Evolutionary conservation across 2,113 vertebrate species (phyloP).

Genomic region (Gavia stellata): DNA sequence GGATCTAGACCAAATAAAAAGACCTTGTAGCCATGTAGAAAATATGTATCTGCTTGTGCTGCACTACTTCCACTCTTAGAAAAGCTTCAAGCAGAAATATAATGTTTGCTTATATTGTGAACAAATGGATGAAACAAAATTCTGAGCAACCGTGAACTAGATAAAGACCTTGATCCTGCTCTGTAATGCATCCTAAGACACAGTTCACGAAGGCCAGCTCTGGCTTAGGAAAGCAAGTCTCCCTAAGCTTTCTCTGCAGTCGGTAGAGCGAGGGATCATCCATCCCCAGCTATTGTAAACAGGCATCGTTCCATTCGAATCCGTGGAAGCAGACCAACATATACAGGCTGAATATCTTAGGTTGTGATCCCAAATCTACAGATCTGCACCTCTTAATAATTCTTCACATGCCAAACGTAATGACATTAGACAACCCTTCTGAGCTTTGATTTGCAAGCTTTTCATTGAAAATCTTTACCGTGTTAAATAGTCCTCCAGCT

Average conservation of each 20-base stretch:
- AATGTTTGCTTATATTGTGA: background rate
- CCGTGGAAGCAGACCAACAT: background rate
- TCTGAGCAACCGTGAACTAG: background rate
- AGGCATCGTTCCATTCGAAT: background rate
- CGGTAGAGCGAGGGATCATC: background rate
- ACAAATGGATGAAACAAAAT: background rate
- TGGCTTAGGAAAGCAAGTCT: background rate
- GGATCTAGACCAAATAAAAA: conserved; percentile 27
- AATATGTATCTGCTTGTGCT: background rate
- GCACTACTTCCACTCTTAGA: background rate
- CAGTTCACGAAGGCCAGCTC: background rate
- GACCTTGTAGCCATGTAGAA: background rate
- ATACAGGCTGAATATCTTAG: background rate
- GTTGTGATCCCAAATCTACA: background rate
- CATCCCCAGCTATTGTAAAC: background rate
- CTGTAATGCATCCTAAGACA: conserved; percentile 14
- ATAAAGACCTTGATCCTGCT: conserved; percentile 42
- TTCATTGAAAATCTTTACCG: background rate
- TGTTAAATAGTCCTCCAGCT: background rate
- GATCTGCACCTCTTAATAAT: background rate
- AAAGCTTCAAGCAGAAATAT: conserved; percentile 18
- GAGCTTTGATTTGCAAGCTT: background rate
- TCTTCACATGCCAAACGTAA: background rate
- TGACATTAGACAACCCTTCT: background rate
- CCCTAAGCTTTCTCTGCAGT: background rate